Base-by-base conservation (phyloP, 2,888 invertebrate species). In the Philereme vetulata region DNA sequence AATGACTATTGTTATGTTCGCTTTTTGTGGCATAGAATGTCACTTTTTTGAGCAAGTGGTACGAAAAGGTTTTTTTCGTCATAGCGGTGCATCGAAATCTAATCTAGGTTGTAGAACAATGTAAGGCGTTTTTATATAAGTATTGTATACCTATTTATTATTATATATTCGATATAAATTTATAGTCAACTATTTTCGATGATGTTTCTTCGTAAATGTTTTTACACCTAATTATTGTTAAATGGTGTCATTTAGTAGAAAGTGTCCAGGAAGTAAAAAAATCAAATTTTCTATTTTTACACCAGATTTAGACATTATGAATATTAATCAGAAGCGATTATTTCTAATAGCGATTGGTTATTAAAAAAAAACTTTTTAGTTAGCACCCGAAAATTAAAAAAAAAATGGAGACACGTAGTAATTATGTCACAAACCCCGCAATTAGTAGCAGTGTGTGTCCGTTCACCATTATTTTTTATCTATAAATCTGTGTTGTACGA, bases 361-460 rank as follows among this genome's bases (percentile, higher is more conserved):
- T 55, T 57, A 67, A 67, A 70, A 71, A 70, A 71, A 72, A 70
- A 69, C 65, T 67, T 75, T 60, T 75, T 70, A 69, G 69, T 65
- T 58, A 43, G 47, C 62, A 51, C 58, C 66, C 57, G 62, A 56
- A 75, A 74, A 74, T 76, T 74, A 73, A 68, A 72, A 69, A 74
- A 71, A 64, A 76, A 69, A 63, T 66, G 76, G 74, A 76, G 73
- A 71, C 71, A 72, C 59, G 56, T 63, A 68, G 81, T 78, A 85
- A 86, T 86, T 85, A 85, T 84, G 85, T 86, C 86, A 80, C 78
- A 77, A 70, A 80, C 72, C 73, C 73, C 75, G 74, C 79, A 82
- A 86, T 86, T 86, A 86, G 70, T 70, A 65, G 63, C 64, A 61
- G 2, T 64, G 72, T 73, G 75, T 76, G 77, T 76, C 70, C 72